Percentiles rank a stretch among this genome's conserved stretches.
These are phyloP conservation scores for Ditula angustiorana DNA, from an alignment of 2,888 invertebrate species.

Conservation along the genomic window DNA sequence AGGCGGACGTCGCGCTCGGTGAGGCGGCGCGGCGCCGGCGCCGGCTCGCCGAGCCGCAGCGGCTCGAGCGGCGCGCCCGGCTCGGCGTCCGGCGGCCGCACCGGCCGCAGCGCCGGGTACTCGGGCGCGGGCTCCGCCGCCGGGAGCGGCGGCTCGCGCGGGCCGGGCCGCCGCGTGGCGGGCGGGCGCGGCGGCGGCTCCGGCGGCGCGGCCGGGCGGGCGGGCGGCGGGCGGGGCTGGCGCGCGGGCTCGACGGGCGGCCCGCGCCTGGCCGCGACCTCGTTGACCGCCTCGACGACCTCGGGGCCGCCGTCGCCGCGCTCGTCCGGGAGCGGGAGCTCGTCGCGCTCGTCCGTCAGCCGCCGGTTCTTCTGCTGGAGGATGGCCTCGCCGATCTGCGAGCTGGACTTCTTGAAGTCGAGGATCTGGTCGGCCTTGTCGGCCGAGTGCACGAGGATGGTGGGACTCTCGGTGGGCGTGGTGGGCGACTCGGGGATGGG, in stretches of 20 bases:
- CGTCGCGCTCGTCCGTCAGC: slow-evolving; percentile 43
- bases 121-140: slow-evolving; percentile 39
- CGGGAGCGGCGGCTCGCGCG: slow-evolving; percentile 31
- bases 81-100: slow-evolving; percentile 47
- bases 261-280: slow-evolving; percentile 37
- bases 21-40: slow-evolving; percentile 66
- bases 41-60: slow-evolving; percentile 48
- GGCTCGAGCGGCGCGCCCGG: slow-evolving; percentile 53
- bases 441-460: slow-evolving; percentile 53
- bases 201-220: slow-evolving; percentile 46
- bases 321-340: slow-evolving; percentile 48
- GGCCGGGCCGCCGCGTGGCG: slow-evolving; percentile 50
- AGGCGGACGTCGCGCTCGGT: slow-evolving; percentile 74
- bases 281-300: slow-evolving; percentile 45
- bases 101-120: slow-evolving; percentile 51
- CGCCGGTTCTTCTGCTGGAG: slow-evolving; percentile 55
- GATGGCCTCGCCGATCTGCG: slow-evolving; percentile 70
- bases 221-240: slow-evolving; percentile 15
- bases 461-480: slow-evolving; percentile 53
- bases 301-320: slow-evolving; percentile 24
- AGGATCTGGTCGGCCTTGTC: slow-evolving; percentile 74
- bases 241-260: background rate
- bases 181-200: slow-evolving; percentile 58
- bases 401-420: slow-evolving; percentile 73
- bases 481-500: slow-evolving; percentile 49